These are phyloP conservation scores for Zaprionus nigranus DNA, from an alignment of 1,140 invertebrate species.

Conservation along the genomic window DNA sequence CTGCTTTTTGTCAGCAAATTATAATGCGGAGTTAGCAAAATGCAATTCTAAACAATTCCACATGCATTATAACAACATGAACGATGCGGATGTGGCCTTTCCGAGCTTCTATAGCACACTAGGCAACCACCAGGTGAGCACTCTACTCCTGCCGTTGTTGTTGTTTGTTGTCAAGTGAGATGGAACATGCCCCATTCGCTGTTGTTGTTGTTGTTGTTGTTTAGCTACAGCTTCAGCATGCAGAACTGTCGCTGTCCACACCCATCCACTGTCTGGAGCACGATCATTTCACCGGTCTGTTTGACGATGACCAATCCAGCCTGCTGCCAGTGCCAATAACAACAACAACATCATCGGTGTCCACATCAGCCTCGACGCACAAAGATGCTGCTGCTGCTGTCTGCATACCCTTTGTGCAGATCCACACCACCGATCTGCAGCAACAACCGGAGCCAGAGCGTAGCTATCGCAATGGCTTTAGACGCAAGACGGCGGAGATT, in stretches of 20 bases:
- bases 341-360: neutral
- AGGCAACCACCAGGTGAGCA: conserved; percentile 63
- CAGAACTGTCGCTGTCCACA: conserved; percentile 66
- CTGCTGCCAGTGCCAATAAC: conserved; percentile 39
- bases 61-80: conserved; percentile 65
- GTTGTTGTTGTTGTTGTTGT: conserved; percentile 27
- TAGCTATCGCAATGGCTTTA: conserved; percentile 72
- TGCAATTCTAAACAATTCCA: conserved; percentile 42
- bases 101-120: conserved; percentile 52
- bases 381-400: conserved; percentile 8
- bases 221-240: conserved; percentile 43
- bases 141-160: conserved; percentile 17
- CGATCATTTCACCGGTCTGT: conserved; percentile 61
- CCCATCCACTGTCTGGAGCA: conserved; percentile 63
- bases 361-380: neutral
- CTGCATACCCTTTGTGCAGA: conserved; percentile 77
- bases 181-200: conserved; percentile 37
- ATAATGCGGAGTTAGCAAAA: conserved; percentile 51
- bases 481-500: conserved; percentile 72
- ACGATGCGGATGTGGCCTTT: conserved; percentile 62
- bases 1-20: conserved; percentile 35
- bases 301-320: conserved; percentile 59
- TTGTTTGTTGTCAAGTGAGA: conserved; percentile 43
- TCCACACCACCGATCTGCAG: conserved; percentile 77
- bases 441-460: conserved; percentile 60